Percentiles rank a stretch among this genome's conserved stretches.
These are phyloP conservation scores for Corythaixoides concolor DNA, from an alignment of 2,113 vertebrate species.

Conservation along the genomic window DNA sequence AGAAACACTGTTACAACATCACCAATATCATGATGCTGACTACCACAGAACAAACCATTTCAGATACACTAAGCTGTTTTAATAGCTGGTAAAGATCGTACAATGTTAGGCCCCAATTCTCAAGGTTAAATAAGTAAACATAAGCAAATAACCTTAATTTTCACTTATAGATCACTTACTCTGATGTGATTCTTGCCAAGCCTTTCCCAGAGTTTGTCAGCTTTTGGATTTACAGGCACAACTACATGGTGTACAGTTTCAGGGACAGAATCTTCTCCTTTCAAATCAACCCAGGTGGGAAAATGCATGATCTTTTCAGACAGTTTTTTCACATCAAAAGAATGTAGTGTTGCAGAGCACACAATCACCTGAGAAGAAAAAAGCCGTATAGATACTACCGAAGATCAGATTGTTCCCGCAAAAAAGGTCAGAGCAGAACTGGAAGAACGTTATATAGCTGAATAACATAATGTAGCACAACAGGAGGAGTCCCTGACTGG, in stretches of 20 bases:
- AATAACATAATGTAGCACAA: not conserved
- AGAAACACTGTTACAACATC: not conserved
- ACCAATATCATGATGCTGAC: not conserved
- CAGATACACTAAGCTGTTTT: not conserved
- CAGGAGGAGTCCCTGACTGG: not conserved
- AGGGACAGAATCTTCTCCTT: constrained; percentile 97
- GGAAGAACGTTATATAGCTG: not conserved
- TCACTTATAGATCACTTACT: constrained; percentile 68
- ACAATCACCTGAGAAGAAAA: constrained; percentile 88
- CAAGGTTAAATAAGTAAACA: not conserved
- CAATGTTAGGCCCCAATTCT: not conserved
- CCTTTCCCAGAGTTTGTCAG: constrained; percentile 88
- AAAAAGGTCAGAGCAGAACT: not conserved
- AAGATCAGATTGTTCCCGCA: not conserved
- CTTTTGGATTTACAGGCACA: constrained; percentile 91
- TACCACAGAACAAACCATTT: not conserved
- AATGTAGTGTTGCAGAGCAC: constrained; percentile 96
- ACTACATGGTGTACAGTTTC: constrained; percentile 97
- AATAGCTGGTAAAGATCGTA: not conserved
- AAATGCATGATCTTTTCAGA: constrained; percentile 99
- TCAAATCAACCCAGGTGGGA: constrained; percentile 97
- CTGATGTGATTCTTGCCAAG: constrained; percentile 88
- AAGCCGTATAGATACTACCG: not conserved
- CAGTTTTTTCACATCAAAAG: constrained; percentile 97
- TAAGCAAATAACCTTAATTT: not conserved